A percentile compares a stretch with the other conserved stretches of the same genome.
Evolutionary conservation across 1,140 invertebrate genomes (phyloP).

Genomic region (Maconellicoccus hirsutus): DNA sequence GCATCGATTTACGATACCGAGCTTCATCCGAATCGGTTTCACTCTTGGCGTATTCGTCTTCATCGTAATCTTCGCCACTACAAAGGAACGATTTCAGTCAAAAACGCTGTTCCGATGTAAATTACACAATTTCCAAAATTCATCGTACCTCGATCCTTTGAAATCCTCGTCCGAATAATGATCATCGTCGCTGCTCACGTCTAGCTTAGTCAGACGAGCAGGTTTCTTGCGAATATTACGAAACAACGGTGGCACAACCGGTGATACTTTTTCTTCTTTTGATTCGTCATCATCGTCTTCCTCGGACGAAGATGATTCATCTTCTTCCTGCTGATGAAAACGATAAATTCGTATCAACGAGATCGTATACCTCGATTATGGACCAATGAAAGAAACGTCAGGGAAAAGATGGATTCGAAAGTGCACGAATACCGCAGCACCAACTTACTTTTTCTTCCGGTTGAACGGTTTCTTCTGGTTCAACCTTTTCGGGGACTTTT

Average conservation of each 20-base stretch:
- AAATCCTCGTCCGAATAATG: conserved; percentile 74
- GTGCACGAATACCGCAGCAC: not conserved
- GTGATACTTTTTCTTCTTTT: conserved; percentile 31
- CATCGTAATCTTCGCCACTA: conserved; percentile 15
- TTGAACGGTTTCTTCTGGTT: not conserved
- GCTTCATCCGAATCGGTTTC: conserved; percentile 29
- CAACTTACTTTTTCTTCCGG: not conserved
- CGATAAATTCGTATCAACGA: too few species aligned
- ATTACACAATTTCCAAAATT: too few species aligned
- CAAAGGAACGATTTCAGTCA: not conserved
- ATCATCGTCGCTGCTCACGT: conserved; percentile 65
- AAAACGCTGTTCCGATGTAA: not conserved
- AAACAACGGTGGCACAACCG: conserved; percentile 3
- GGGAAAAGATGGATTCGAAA: too few species aligned
- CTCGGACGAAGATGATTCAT: conserved; percentile 29
- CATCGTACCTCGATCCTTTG: conserved; percentile 47
- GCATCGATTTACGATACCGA: conserved; percentile 34
- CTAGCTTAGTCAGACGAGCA: conserved; percentile 48
- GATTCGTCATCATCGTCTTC: conserved; percentile 39
- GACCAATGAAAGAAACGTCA: not conserved
- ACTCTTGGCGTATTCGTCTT: conserved; percentile 16
- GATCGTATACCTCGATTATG: too few species aligned
- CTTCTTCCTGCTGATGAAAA: conserved; percentile 16
- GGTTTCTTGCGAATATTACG: conserved; percentile 25
- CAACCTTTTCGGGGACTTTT: not conserved